Evolutionary conservation across 2,797 vertebrate genomes (phyloP).

Genomic region (Fistularia tabacaria): DNA sequence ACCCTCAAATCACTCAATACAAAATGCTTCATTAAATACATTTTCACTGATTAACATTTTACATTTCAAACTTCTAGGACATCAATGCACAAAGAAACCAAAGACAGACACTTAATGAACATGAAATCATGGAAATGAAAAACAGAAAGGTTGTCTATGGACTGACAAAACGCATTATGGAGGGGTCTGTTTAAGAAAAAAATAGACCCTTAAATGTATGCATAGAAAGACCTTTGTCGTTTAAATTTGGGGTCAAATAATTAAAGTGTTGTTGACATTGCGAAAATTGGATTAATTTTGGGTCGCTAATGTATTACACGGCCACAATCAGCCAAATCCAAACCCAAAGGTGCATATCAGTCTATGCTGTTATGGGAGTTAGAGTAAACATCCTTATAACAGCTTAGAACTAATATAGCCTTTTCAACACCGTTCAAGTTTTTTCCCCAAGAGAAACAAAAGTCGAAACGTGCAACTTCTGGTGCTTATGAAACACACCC

Average conservation of each 20-base stretch:
- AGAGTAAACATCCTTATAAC: constrained; percentile 24
- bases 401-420: constrained; percentile 23
- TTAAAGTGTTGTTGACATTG: not conserved
- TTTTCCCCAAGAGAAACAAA: constrained; percentile 12
- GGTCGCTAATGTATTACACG: too few species aligned
- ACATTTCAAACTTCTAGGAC: constrained; percentile 13
- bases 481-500: constrained; percentile 26
- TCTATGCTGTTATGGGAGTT: too few species aligned
- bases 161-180: too few species aligned
- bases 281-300: too few species aligned
- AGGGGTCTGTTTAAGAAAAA: too few species aligned
- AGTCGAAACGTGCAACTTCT: constrained; percentile 18
- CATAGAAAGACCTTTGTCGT: too few species aligned
- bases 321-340: not conserved
- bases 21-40: constrained; percentile 25
- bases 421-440: constrained; percentile 37
- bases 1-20: constrained; percentile 27
- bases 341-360: constrained; percentile 10
- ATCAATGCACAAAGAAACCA: not conserved
- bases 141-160: too few species aligned
- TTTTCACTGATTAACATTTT: not conserved
- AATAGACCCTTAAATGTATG: too few species aligned
- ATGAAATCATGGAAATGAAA: too few species aligned
- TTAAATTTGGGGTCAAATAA: constrained; percentile 3
- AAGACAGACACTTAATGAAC: too few species aligned